Evolutionary conservation across 2,113 vertebrate genomes (phyloP).

Genomic region (Odontophorus gujanensis): DNA sequence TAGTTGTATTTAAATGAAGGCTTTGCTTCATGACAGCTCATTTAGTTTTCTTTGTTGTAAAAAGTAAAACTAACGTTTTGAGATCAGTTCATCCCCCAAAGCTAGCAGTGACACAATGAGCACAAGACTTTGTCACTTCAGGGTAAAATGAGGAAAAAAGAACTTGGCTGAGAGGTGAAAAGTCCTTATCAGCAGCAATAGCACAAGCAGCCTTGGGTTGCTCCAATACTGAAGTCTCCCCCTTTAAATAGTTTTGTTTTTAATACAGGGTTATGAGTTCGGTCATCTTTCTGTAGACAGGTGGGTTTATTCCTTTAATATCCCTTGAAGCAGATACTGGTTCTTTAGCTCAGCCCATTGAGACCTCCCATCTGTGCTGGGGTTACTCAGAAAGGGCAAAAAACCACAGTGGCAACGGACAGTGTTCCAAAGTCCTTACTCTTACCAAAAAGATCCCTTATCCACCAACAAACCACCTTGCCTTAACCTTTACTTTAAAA

Average conservation of each 20-base stretch:
- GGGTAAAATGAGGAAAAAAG: conserved; percentile 6
- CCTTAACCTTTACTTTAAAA: conserved; percentile 75
- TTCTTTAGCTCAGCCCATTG: conserved; percentile 42
- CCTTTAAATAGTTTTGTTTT: conserved; percentile 31
- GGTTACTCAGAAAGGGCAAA: conserved; percentile 53
- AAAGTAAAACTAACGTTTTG: conserved; percentile 39
- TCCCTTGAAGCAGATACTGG: conserved; percentile 52
- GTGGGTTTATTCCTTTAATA: conserved; percentile 57
- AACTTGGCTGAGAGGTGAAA: conserved; percentile 37
- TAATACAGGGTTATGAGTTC: conserved; percentile 36
- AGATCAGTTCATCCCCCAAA: conserved; percentile 11
- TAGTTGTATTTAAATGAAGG: conserved; percentile 72
- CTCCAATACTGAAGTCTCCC: conserved; percentile 50
- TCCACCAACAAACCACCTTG: conserved; percentile 74
- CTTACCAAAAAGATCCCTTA: conserved; percentile 67
- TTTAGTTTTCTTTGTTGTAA: conserved; percentile 62
- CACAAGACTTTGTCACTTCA: conserved; percentile 66
- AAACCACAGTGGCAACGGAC: neutral
- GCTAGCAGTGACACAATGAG: conserved; percentile 25
- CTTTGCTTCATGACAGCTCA: conserved; percentile 63
- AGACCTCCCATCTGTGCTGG: neutral
- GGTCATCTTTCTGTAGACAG: conserved; percentile 52
- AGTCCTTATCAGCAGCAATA: conserved; percentile 63
- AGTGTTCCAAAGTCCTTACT: conserved; percentile 45
- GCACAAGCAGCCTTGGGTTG: conserved; percentile 50